These are phyloP conservation scores for Lophura nycthemera DNA, from an alignment of 2,113 vertebrate species.

Conservation along the genomic window DNA sequence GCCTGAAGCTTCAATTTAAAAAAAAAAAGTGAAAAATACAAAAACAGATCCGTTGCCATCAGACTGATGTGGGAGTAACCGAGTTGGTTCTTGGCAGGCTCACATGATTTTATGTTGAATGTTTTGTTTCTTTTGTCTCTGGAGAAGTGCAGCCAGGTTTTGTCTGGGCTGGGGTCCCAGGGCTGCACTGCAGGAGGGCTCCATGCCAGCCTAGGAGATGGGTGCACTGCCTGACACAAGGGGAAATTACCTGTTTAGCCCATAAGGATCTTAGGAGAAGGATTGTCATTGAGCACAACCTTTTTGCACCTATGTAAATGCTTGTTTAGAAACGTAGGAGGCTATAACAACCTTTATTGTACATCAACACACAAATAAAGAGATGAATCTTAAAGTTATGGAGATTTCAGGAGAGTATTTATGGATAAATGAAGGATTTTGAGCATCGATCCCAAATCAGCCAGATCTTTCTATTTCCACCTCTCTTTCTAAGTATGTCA, in stretches of 20 bases:
- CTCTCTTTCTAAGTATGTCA: not conserved
- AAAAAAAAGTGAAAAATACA: not conserved
- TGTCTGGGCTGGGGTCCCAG: not conserved
- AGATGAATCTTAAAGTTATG: not conserved
- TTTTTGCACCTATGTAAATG: not conserved
- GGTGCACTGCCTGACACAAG: not conserved
- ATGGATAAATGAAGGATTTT: not conserved
- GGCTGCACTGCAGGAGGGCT: rapidly evolving
- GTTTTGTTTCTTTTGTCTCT: not conserved
- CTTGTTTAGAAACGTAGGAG: not conserved
- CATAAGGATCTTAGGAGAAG: not conserved
- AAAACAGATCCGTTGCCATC: not conserved
- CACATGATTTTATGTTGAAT: not conserved
- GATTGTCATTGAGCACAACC: not conserved
- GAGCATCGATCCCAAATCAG: not conserved
- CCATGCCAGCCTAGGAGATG: not conserved
- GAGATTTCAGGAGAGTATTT: not conserved
- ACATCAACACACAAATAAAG: not conserved
- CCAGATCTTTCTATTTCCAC: not conserved
- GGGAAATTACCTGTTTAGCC: rapidly evolving
- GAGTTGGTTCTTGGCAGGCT: not conserved
- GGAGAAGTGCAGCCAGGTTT: not conserved
- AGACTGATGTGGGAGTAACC: not conserved
- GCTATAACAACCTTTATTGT: not conserved
- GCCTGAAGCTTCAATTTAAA: not conserved